Evolutionary conservation across 2,113 vertebrate genomes (phyloP), one percentile per base, ranked within the genome.

Genomic region (Dermatemys mawii): DNA sequence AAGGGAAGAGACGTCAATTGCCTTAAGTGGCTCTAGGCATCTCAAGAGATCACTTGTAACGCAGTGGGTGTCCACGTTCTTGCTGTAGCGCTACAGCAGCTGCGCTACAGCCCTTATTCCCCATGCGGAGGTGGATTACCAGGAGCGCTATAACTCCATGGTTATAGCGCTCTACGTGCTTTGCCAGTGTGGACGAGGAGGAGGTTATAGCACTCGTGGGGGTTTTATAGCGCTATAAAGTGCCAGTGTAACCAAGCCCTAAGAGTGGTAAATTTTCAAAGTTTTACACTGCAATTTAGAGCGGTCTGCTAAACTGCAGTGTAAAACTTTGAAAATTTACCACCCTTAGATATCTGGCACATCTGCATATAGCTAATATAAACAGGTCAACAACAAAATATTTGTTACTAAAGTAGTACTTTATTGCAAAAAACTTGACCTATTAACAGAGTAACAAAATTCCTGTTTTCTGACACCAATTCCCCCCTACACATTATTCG

Each of bases 381-480:
- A 95, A 91, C n/a, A 70, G 19, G 92, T 88, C 89, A 97, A 90
- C 91, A 94, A 88, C 6, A 92, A 92, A 44, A 91, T 49, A 95
- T 21, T 67, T 38, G 63, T 70, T 70, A 22, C 17, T 22, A 38
- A 70, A 17, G 8, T 32, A 95, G 88, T 60, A 83, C 29, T 32
- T 35, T 81, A 85, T 90, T 94, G 95, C 95, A 93, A 95, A 29
- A 93, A 89, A 44, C 35, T 48, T 92, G 84, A 29, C 53, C 53
- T 54, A 26, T 53, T 41, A 82, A 57, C 32, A 29, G 6, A 81
- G 54, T 11, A 87, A 80, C 87, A 76, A 90, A 95, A 38, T 8
- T 86, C 91, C 26, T 29, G 5, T 70, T 91, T 93, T 92, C 79
- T 95, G 51, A 70, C 63, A 70, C 9, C n/a, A 70, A 70, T 38